These are phyloP conservation scores for Ridgeia piscesae DNA, from an alignment of 1,140 invertebrate species.

Conservation along the genomic window DNA sequence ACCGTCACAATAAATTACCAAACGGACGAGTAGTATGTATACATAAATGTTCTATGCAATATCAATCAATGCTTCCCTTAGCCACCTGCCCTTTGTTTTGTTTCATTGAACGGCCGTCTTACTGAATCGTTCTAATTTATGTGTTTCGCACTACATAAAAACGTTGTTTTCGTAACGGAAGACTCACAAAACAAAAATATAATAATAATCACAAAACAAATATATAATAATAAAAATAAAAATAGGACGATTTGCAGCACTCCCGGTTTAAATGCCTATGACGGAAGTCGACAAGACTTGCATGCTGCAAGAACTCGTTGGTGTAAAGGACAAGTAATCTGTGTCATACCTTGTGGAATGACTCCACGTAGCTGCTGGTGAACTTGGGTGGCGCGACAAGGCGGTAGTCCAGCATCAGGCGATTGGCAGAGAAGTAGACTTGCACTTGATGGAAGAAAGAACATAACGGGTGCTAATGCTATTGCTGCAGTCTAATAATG, in stretches of 20 bases:
- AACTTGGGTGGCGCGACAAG: slow-evolving; percentile 33
- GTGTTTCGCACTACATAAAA: neutral
- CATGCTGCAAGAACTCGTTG: no score
- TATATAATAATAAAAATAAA: no score
- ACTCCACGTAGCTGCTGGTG: slow-evolving; percentile 28
- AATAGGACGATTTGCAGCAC: neutral
- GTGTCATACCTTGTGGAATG: neutral
- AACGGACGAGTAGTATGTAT: no score
- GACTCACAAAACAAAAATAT: no score
- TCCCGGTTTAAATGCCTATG: neutral
- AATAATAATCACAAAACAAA: no score
- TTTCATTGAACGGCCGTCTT: neutral
- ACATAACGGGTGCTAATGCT: neutral
- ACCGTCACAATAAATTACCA: no score
- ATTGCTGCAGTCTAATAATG: neutral
- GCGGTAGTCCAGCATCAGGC: slow-evolving; percentile 38
- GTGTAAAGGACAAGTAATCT: neutral
- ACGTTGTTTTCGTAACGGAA: no score
- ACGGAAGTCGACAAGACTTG: neutral
- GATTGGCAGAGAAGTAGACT: slow-evolving; percentile 19
- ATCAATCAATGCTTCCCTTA: neutral
- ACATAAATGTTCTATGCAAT: no score
- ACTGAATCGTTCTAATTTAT: neutral
- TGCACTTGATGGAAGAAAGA: neutral
- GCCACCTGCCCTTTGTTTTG: neutral